Evolutionary conservation across 2,797 vertebrate species (phyloP).

Genomic region (Falco columbarius): DNA sequence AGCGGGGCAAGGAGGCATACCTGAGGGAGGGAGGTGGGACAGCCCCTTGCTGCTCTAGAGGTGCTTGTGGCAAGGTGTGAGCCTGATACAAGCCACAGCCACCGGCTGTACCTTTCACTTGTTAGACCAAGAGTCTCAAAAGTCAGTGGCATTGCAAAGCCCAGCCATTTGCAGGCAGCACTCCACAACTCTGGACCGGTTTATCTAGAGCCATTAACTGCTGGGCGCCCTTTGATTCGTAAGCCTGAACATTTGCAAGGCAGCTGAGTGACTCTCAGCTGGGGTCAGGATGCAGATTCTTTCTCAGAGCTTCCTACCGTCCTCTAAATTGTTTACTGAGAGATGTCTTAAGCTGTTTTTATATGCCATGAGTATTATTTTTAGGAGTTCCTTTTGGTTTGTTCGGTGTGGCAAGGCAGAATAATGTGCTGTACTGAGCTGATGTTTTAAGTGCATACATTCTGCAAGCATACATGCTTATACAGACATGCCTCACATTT

Average conservation of each 20-base stretch:
- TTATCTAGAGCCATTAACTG: not conserved
- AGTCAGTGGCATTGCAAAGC: not conserved
- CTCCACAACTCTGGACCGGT: not conserved
- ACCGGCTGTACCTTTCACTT: not conserved
- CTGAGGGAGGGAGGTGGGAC: not conserved
- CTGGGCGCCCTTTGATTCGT: not conserved
- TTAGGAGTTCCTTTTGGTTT: not conserved
- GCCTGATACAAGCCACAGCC: not conserved
- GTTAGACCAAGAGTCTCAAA: not conserved
- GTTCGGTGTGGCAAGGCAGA: not conserved
- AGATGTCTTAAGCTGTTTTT: not conserved
- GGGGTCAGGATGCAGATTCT: not conserved
- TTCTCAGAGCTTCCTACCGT: not conserved
- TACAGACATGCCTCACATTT: not conserved
- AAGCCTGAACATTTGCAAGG: not conserved
- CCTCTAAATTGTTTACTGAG: not conserved
- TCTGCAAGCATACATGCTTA: not conserved
- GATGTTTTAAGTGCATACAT: not conserved
- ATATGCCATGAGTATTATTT: not conserved
- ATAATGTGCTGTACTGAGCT: not conserved
- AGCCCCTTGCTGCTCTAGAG: rapidly evolving
- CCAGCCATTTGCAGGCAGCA: not conserved
- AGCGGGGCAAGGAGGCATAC: not conserved
- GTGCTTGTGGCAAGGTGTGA: not conserved
- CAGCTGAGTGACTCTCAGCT: not conserved